Evolutionary conservation across 2,113 vertebrate species (phyloP).

Genomic region (Trematomus loennbergii): DNA sequence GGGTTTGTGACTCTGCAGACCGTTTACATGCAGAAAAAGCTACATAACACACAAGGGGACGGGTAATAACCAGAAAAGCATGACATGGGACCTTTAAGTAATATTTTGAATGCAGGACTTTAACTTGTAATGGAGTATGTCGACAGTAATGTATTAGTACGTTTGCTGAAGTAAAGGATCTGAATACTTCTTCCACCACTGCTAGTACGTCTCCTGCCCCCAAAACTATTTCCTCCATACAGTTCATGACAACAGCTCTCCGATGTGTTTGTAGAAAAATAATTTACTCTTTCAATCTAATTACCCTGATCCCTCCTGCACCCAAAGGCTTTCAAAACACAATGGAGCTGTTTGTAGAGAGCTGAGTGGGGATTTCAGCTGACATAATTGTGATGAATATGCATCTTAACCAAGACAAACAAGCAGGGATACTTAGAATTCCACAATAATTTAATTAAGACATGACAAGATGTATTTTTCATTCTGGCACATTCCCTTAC

Average conservation of each 20-base stretch:
- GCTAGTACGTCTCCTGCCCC: conserved; percentile 18
- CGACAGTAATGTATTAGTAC: no score
- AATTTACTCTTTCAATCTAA: conserved; percentile 65
- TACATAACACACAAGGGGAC: no score
- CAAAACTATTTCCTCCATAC: conserved; percentile 58
- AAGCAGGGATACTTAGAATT: conserved; percentile 57
- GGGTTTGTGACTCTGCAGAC: no score
- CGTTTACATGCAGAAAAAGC: no score
- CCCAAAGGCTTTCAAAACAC: conserved; percentile 46
- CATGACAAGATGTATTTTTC: conserved; percentile 53
- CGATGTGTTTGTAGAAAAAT: conserved; percentile 64
- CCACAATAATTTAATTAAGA: conserved; percentile 63
- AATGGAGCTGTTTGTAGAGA: conserved; percentile 57
- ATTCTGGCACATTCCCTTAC: conserved; percentile 22
- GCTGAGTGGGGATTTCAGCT: conserved; percentile 47
- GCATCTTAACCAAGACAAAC: conserved; percentile 64
- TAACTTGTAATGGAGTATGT: no score
- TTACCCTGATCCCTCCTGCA: conserved; percentile 51
- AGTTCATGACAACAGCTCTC: conserved; percentile 48
- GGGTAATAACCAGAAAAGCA: no score
- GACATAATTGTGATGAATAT: conserved; percentile 66
- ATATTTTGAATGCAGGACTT: no score
- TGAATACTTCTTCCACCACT: no score
- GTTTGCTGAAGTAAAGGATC: no score
- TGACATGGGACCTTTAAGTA: no score